Percentiles rank a stretch among this genome's conserved stretches.
Conservation (phyloP, 2,888 invertebrate species). For the Congeria kusceri region DNA sequence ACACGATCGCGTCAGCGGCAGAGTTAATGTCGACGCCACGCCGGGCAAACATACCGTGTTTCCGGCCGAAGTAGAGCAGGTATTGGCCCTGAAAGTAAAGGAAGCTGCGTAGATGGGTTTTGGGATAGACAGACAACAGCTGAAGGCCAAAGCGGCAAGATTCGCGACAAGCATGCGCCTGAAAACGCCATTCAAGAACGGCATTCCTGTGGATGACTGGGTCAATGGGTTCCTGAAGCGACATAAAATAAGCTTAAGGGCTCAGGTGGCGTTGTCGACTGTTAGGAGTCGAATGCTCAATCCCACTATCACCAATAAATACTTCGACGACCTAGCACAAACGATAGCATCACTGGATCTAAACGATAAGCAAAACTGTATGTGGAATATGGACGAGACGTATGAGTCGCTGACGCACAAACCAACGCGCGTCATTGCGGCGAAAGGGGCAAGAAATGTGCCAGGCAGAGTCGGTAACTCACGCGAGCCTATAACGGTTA, state of each 20-base stretch:
- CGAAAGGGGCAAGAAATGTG: constrained; percentile 15
- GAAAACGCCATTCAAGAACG: constrained; percentile 11
- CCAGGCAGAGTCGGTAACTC: constrained; percentile 31
- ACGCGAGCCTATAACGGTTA: constrained; percentile 34
- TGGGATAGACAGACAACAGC: constrained; percentile 4
- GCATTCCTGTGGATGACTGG: constrained; percentile 15
- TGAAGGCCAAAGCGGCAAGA: background rate
- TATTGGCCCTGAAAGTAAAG: background rate
- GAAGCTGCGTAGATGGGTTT: background rate
- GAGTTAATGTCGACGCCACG: background rate
- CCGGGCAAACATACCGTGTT: constrained; percentile 3
- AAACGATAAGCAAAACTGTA: background rate
- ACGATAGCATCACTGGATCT: background rate
- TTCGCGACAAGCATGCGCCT: background rate
- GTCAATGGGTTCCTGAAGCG: constrained; percentile 8
- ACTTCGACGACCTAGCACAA: constrained; percentile 8
- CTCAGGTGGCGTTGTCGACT: background rate
- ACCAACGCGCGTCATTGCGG: constrained; percentile 36
- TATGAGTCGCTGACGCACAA: constrained; percentile 28
- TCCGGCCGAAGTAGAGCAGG: background rate
- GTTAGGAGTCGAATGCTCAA: constrained; percentile 18
- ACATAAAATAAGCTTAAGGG: background rate
- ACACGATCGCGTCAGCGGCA: background rate
- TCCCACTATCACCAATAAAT: constrained; percentile 2
- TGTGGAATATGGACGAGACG: constrained; percentile 52